Percentiles rank a stretch among this genome's conserved stretches.
Conservation (phyloP, 2,888 invertebrate genomes). For the Ichneumoninae sp. region DNA sequence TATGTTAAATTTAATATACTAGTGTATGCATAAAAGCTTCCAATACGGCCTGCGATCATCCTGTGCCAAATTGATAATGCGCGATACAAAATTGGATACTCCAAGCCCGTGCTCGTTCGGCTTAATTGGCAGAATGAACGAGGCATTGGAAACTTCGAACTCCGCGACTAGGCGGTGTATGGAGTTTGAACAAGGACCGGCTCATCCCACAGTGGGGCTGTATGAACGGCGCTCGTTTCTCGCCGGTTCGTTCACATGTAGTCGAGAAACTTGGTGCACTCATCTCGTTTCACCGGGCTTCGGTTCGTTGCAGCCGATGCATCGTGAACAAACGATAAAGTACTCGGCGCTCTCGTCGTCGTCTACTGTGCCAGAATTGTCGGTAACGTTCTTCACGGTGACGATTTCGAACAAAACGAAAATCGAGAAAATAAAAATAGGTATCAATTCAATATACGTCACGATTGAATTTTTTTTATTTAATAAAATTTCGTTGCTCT, state of each 20-base stretch:
- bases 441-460: too few relatives aligned
- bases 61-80: conserved; percentile 8
- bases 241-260: conserved; percentile 22
- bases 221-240: conserved; percentile 1
- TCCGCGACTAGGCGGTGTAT: neutral
- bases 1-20: too few relatives aligned
- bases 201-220: neutral
- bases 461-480: too few relatives aligned
- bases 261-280: conserved; percentile 52
- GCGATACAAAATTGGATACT: conserved; percentile 44
- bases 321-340: conserved; percentile 46
- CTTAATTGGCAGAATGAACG: conserved; percentile 55
- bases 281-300: conserved; percentile 28
- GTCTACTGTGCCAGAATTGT: neutral
- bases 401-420: neutral
- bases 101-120: conserved; percentile 29
- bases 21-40: too few relatives aligned
- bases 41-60: too few relatives aligned
- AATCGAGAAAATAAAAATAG: too few relatives aligned
- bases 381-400: conserved; percentile 29
- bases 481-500: too few relatives aligned
- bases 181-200: neutral
- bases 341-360: conserved; percentile 13
- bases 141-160: conserved; percentile 37
- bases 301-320: conserved; percentile 33